Base-by-base conservation (phyloP, 2,797 vertebrate species). In the Crocidura indochinensis region DNA sequence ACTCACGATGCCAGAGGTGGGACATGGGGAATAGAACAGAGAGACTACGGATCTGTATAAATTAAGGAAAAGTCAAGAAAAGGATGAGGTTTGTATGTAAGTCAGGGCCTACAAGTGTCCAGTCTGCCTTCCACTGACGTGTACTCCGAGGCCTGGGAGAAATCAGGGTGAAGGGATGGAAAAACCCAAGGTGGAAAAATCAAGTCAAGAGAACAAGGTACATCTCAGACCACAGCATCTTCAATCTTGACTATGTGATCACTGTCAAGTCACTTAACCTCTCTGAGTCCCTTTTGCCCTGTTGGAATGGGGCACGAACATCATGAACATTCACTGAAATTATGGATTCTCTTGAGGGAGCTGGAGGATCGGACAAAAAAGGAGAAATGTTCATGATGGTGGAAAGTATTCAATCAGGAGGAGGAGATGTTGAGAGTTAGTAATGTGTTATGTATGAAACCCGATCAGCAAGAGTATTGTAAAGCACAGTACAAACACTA, bases 231-330 rank as follows among this genome's bases (percentile, higher is more conserved):
- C 38, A 53, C 2, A 31, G n/a, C 60, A 29, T 85, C 26, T 46
- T 17, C 11, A 15, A 83, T 44, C 82, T 71, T 62, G 65, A 17
- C 88, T 31, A 9, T 76, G 85, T 77, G 62, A 75, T 53, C 83
- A 65, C 38, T 44, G 24, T 26, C 8, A 72, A n/a, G 51, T 77
- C 56, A 17, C 22, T 68, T 73, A 83, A 53, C 38, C 29, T 72
- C 81, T 87, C 81, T 27, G 78, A 85, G 67, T 51, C 26, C 83
- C 74, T 10, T 29, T 73, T 62, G 90, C 24, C n/a, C 29, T 90
- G 27, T 84, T 72, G 69, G 62, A 51, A 71, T 8, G 22, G 3
- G 68, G 24, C 17, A 53, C 17, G n/a, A n/a, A n/a, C n/a, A n/a
- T n/a, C n/a, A n/a, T n/a, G 6, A 53, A 53, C 17, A 53, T 53